These are phyloP conservation scores for Drosophila tani DNA, from an alignment of 1,140 invertebrate species.

Conservation along the genomic window DNA sequence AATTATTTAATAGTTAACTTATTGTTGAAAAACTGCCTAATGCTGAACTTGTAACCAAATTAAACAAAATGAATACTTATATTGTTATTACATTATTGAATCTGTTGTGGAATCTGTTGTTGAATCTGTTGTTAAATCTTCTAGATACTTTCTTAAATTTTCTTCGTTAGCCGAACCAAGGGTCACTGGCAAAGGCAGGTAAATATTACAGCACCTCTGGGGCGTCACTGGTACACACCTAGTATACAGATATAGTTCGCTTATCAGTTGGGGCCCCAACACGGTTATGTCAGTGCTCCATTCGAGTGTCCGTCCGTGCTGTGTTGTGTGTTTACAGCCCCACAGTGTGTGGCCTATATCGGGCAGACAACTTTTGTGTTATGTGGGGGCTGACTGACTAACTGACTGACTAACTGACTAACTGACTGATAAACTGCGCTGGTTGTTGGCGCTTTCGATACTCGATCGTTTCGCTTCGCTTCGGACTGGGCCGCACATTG, in stretches of 20 bases:
- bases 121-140: not conserved
- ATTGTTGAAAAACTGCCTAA: not conserved
- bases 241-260: constrained; percentile 3
- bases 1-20: not conserved
- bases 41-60: too few relatives aligned
- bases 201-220: constrained; percentile 12
- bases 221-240: not conserved
- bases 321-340: constrained; percentile 24
- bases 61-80: not conserved
- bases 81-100: not conserved
- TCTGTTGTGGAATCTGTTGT: not conserved
- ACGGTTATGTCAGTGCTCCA: constrained; percentile 32
- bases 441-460: constrained; percentile 27
- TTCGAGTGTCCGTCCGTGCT: constrained; percentile 7
- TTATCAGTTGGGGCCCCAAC: constrained; percentile 30
- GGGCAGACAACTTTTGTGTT: constrained; percentile 34
- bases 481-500: constrained; percentile 38
- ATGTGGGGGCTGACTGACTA: constrained; percentile 20
- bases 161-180: not conserved
- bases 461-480: constrained; percentile 4
- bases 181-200: constrained; percentile 6
- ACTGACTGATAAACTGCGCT: constrained; percentile 50
- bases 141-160: not conserved
- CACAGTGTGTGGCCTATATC: constrained; percentile 41
- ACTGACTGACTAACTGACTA: not conserved